Percentiles rank a stretch among this genome's conserved stretches.
phyloP scores from a whole-genome alignment of 2,113 vertebrate species.

The Amazona guildingii region DNA sequence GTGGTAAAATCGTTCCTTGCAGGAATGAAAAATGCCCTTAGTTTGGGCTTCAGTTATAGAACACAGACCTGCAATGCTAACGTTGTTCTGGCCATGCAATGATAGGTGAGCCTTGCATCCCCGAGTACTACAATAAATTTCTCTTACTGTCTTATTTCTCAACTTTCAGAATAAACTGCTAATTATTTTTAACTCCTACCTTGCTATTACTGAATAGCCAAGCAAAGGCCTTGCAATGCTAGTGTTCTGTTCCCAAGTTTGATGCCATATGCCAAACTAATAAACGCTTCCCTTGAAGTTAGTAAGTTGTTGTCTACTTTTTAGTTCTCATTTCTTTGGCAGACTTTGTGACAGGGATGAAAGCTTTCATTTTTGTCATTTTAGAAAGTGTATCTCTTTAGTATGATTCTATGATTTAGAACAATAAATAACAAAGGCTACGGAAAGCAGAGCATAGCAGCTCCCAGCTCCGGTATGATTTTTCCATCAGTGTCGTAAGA shows the following conservation, averaged over 20 bases:
- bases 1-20: accelerated
- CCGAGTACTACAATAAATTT: not conserved
- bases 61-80: accelerated
- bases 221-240: not conserved
- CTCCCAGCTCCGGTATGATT: not conserved
- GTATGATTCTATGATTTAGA: not conserved
- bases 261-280: not conserved
- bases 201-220: not conserved
- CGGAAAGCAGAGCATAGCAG: not conserved
- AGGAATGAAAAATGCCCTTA: not conserved
- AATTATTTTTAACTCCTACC: not conserved
- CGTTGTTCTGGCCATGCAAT: not conserved
- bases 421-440: not conserved
- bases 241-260: not conserved
- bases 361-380: not conserved
- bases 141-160: not conserved
- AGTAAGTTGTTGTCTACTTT: accelerated
- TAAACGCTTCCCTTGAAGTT: not conserved
- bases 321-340: not conserved
- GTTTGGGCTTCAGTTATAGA: not conserved
- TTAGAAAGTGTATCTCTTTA: not conserved
- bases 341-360: not conserved
- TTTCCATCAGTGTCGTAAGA: not conserved
- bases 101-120: not conserved
- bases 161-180: not conserved